phyloP scores from a whole-genome alignment of 2,888 invertebrate species.

The Acholoe squamosa region DNA sequence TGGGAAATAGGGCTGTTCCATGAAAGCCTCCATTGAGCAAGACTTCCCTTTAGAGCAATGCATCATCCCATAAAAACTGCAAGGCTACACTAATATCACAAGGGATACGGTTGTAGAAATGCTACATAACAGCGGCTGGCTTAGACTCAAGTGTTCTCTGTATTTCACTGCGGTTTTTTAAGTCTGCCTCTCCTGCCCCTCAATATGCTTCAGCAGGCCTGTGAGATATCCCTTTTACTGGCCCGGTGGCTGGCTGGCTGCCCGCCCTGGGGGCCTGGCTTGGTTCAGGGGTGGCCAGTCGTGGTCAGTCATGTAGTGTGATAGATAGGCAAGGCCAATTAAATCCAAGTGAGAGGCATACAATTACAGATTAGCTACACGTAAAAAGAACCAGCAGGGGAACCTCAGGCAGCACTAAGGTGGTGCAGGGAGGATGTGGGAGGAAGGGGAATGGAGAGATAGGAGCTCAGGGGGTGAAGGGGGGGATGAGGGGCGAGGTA shows the following conservation, averaged over 20 bases:
- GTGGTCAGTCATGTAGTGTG: conserved; percentile 30
- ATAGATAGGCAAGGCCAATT: conserved; percentile 52
- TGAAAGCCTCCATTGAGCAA: background rate
- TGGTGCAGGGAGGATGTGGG: background rate
- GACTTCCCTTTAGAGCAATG: background rate
- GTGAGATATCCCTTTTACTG: background rate
- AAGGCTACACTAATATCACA: background rate
- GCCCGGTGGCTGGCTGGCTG: background rate
- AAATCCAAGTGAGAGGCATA: conserved; percentile 48
- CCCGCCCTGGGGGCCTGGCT: background rate
- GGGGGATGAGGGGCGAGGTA: background rate
- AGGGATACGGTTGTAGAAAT: background rate
- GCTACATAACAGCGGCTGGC: background rate
- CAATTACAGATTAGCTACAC: conserved; percentile 46
- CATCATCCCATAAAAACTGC: background rate
- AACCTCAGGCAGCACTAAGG: background rate
- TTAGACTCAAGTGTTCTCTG: background rate
- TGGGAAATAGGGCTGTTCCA: background rate
- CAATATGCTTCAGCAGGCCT: background rate
- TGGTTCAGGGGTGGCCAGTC: background rate
- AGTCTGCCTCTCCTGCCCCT: background rate
- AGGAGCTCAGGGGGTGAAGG: background rate
- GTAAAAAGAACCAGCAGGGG: background rate
- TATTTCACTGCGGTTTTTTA: background rate
- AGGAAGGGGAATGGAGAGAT: background rate